Percentiles rank a stretch among this genome's conserved stretches.
These are phyloP conservation scores for Drosophila varians DNA, from an alignment of 1,140 invertebrate species.

Conservation along the genomic window DNA sequence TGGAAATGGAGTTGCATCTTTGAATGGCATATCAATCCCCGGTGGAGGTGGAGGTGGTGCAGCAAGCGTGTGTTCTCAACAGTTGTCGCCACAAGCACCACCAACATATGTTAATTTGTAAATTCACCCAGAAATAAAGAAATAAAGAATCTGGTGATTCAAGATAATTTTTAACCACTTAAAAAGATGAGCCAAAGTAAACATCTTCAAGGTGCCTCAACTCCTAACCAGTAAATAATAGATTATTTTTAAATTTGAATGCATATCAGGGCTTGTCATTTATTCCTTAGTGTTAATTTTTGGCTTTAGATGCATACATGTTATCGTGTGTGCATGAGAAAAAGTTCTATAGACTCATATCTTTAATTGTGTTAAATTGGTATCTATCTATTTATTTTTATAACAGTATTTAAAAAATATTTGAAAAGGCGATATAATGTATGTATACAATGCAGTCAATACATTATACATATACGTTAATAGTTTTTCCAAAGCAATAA, in stretches of 20 bases:
- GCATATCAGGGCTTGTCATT: slow-evolving; percentile 32
- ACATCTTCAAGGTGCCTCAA: slow-evolving; percentile 15
- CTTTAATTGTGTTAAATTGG: neutral
- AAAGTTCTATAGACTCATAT: neutral
- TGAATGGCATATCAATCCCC: slow-evolving; percentile 83
- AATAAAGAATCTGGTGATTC: slow-evolving; percentile 21
- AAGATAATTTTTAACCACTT: slow-evolving; percentile 30
- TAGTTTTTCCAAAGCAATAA: too few relatives aligned
- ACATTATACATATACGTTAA: too few relatives aligned
- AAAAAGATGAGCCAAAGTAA: slow-evolving; percentile 7
- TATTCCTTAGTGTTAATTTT: neutral
- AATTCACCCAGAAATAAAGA: slow-evolving; percentile 13
- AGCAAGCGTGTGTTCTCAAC: slow-evolving; percentile 85
- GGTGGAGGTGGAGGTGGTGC: slow-evolving; percentile 85
- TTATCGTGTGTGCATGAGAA: neutral
- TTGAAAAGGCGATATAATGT: too few relatives aligned
- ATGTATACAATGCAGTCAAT: too few relatives aligned
- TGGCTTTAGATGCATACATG: neutral
- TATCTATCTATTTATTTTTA: neutral
- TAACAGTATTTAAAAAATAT: neutral
- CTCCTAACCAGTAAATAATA: slow-evolving; percentile 57
- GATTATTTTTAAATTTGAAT: slow-evolving; percentile 4
- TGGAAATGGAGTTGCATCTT: slow-evolving; percentile 53
- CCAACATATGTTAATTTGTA: slow-evolving; percentile 95
- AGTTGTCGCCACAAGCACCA: slow-evolving; percentile 93